A percentile compares a stretch with the other conserved stretches of the same genome.
These are phyloP conservation scores for Achatina immaculata DNA, from an alignment of 1,140 invertebrate species.

Conservation along the genomic window DNA sequence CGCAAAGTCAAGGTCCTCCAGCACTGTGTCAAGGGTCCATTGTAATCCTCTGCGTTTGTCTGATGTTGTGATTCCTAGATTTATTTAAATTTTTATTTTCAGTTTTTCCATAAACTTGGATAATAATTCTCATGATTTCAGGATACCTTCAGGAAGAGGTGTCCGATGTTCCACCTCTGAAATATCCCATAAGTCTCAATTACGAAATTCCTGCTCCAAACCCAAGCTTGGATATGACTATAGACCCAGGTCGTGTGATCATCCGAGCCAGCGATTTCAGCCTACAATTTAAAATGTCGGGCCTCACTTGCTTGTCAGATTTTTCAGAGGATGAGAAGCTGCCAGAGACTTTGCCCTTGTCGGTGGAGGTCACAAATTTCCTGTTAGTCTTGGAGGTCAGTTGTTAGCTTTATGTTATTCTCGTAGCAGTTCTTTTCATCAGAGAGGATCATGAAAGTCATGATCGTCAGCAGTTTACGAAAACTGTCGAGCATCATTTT, in stretches of 20 bases:
- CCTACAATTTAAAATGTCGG: constrained; percentile 81
- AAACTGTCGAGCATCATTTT: too few species aligned
- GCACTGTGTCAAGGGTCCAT: too few species aligned
- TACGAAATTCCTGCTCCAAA: not conserved
- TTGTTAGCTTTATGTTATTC: too few species aligned
- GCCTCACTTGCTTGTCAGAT: constrained; percentile 82
- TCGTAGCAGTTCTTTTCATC: too few species aligned
- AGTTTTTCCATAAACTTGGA: too few species aligned
- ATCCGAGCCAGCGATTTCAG: constrained; percentile 45
- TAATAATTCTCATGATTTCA: not conserved
- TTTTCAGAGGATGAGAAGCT: constrained; percentile 89
- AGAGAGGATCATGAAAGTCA: too few species aligned
- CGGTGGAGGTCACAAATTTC: constrained; percentile 73
- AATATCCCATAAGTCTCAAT: constrained; percentile 37
- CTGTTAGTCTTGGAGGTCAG: constrained; percentile 58
- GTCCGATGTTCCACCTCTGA: constrained; percentile 23
- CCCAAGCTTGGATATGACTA: not conserved
- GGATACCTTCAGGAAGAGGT: constrained; percentile 36
- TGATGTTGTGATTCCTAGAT: too few species aligned
- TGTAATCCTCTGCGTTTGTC: too few species aligned
- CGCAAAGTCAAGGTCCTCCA: too few species aligned
- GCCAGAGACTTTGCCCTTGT: constrained; percentile 82
- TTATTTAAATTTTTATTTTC: too few species aligned
- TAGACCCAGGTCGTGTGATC: constrained; percentile 46
- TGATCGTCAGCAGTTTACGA: too few species aligned